A percentile compares a stretch with the other conserved stretches of the same genome.
phyloP scores from a whole-genome alignment of 2,888 invertebrate genomes.

The Papilio elwesi region DNA sequence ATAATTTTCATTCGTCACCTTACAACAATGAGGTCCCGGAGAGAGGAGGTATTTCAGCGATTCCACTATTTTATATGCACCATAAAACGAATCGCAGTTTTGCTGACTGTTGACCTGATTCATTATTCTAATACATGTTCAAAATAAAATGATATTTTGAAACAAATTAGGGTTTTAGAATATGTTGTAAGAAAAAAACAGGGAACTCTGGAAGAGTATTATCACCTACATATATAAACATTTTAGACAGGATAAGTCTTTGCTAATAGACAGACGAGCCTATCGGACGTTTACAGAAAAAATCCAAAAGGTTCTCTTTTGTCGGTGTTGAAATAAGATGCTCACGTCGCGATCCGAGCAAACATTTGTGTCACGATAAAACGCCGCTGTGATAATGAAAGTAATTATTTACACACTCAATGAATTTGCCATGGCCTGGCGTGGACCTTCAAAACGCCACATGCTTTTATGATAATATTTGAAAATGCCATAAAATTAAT shows the following conservation, averaged over 20 bases:
- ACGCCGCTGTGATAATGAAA: slow-evolving; percentile 38
- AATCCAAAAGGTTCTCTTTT: slow-evolving; percentile 10
- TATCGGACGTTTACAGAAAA: slow-evolving; percentile 26
- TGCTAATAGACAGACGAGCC: slow-evolving; percentile 6
- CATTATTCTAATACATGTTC: neutral
- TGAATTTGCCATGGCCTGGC: slow-evolving; percentile 35
- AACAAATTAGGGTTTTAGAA: neutral
- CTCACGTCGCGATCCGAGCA: slow-evolving; percentile 26
- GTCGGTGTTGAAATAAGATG: slow-evolving; percentile 37
- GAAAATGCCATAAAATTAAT: slow-evolving; percentile 27
- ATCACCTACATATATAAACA: neutral
- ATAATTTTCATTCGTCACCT: no score
- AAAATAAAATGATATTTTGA: neutral
- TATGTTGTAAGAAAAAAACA: neutral
- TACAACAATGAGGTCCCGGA: no score
- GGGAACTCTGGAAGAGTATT: neutral
- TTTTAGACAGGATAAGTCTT: slow-evolving; percentile 15
- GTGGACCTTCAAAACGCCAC: slow-evolving; percentile 32
- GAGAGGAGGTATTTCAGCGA: no score
- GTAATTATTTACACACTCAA: slow-evolving; percentile 37
- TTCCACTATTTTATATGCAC: no score
- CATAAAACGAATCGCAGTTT: no score
- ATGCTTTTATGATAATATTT: slow-evolving; percentile 31
- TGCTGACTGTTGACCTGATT: no score
- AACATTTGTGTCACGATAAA: slow-evolving; percentile 41